Evolutionary conservation across 2,113 vertebrate species (phyloP), one percentile per base, ranked within the genome.

Genomic region (Otolemur garnettii): DNA sequence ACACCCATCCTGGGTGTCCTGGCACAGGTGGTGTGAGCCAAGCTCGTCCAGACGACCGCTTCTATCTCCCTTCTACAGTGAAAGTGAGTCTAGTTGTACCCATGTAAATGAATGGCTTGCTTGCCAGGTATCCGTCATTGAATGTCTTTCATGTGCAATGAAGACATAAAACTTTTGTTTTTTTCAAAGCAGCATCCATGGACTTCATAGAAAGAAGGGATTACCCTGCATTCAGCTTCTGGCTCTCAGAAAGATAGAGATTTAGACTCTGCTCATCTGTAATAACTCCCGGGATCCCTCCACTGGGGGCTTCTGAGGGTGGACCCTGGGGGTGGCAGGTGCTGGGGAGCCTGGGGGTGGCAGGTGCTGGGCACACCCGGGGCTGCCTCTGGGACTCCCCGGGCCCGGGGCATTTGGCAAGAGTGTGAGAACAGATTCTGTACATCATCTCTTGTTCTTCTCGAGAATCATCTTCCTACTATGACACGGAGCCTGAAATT

Each of bases 21-120:
- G 12, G n/a, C 42, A 6, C 0, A 4, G 33, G 50, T 26, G 0
- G 11, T 1, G 62, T 15, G 57, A 35, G 12, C 14, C 3, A 26
- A 28, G 3, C 60, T 55, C 5, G 4, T n/a, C 45, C 14, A 12
- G 42, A n/a, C 14, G 18, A 68, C 19, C 14, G 17, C 4, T 30
- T 38, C 21, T 30, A 18, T 9, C 53, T 38, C 26, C n/a, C 38
- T 21, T n/a, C 1, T 62, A 19, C 7, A 15, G 12, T 0, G 21
- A 45, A 64, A 64, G n/a, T 17, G 79, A 71, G 26, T 38, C n/a
- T 3, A 7, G 14, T 69, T 4, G 4, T 13, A 26, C 8, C 22
- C 33, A n/a, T 59, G 72, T n/a, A 66, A 45, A 33, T 72, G 66
- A 60, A 19, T 19, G 38, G 35, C 38, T 2, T 22, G 5, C 24